Conservation (phyloP, 2,113 vertebrate genomes). For the Nycticebus coucang region DNA sequence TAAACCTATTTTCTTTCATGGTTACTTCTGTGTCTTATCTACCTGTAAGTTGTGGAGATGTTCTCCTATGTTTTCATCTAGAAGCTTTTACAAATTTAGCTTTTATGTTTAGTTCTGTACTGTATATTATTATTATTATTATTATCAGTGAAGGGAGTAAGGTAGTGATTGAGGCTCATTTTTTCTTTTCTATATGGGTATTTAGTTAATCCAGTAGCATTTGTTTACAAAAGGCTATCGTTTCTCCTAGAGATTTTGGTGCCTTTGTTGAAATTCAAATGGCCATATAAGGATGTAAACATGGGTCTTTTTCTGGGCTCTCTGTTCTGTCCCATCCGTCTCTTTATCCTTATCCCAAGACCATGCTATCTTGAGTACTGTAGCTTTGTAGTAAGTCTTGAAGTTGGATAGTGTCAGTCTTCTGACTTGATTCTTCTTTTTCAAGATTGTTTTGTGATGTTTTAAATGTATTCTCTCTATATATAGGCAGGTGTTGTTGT, state of each 20-base stretch:
- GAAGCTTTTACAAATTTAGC: background rate
- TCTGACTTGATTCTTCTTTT: background rate
- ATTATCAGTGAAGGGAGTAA: background rate
- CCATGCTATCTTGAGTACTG: background rate
- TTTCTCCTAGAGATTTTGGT: background rate
- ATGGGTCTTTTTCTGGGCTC: background rate
- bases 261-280: background rate
- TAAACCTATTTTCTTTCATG: background rate
- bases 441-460: background rate
- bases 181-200: background rate
- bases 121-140: background rate
- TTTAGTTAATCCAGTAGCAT: background rate
- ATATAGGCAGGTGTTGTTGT: background rate
- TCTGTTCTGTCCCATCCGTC: rapidly evolving
- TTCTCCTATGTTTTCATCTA: background rate
- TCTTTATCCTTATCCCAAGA: rapidly evolving
- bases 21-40: background rate
- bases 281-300: rapidly evolving
- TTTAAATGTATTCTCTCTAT: background rate
- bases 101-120: background rate
- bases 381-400: background rate
- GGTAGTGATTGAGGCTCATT: background rate
- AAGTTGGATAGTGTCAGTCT: background rate
- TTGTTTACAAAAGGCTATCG: background rate
- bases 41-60: background rate